Percentiles rank a stretch among this genome's conserved stretches.
These are phyloP conservation scores for Thumatha senex DNA, from an alignment of 2,888 invertebrate genomes.

Conservation along the genomic window DNA sequence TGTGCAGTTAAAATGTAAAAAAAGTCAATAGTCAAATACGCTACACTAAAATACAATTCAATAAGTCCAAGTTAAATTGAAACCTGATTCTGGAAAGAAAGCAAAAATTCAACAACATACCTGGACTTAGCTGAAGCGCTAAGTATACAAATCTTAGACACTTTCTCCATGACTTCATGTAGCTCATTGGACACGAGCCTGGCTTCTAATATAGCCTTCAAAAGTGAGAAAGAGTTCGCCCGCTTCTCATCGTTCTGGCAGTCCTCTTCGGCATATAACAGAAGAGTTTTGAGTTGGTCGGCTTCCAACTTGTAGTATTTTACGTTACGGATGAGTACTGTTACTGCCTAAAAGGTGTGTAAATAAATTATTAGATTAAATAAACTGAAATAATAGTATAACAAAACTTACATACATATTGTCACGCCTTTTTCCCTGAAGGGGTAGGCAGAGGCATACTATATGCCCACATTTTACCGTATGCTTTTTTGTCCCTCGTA, in stretches of 20 bases:
- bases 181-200: slow-evolving; percentile 89
- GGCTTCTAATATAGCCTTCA: slow-evolving; percentile 92
- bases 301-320: slow-evolving; percentile 86
- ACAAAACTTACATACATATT: too few species aligned
- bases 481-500: too few species aligned
- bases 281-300: slow-evolving; percentile 91
- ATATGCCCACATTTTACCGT: too few species aligned
- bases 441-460: too few species aligned
- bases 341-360: slow-evolving; percentile 85
- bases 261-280: slow-evolving; percentile 96
- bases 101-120: slow-evolving; percentile 39
- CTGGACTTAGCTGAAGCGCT: slow-evolving; percentile 86
- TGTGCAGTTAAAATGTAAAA: too few species aligned
- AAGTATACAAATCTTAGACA: slow-evolving; percentile 90
- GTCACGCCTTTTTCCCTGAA: too few species aligned
- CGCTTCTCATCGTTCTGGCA: slow-evolving; percentile 92
- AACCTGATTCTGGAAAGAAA: too few species aligned
- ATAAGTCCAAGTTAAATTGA: too few species aligned
- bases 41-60: too few species aligned
- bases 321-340: slow-evolving; percentile 91
- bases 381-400: background rate
- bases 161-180: slow-evolving; percentile 91
- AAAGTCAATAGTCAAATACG: too few species aligned
- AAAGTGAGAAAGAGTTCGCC: slow-evolving; percentile 92
- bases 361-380: too few species aligned